Conservation (phyloP, 1,140 invertebrate genomes). For the Brachionus paranguensis region DNA sequence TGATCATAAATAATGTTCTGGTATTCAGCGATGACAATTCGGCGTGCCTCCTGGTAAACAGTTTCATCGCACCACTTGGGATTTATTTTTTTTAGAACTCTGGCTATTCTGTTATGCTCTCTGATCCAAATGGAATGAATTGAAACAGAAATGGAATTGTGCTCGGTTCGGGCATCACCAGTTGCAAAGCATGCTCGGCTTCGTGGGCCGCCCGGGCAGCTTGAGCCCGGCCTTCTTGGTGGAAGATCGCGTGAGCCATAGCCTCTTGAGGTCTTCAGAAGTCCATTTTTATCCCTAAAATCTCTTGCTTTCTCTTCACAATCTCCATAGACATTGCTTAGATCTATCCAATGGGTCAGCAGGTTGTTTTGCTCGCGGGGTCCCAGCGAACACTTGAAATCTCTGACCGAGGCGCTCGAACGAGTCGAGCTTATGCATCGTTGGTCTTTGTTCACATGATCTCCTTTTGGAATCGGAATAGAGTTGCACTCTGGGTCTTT, state of each 20-base stretch:
- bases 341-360: neutral
- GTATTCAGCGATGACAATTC: slow-evolving; percentile 79
- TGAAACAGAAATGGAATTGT: neutral
- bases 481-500: neutral
- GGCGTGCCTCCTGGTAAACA: slow-evolving; percentile 67
- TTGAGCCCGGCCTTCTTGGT: neutral
- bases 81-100: slow-evolving; percentile 40
- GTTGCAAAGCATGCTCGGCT: neutral
- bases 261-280: neutral
- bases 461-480: neutral
- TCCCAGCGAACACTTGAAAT: slow-evolving; percentile 1
- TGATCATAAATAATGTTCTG: slow-evolving; percentile 91
- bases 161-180: neutral
- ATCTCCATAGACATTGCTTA: slow-evolving; percentile 8
- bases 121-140: slow-evolving; percentile 69
- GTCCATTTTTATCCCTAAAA: neutral
- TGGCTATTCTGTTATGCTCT: slow-evolving; percentile 45
- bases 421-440: neutral
- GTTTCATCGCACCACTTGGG: slow-evolving; percentile 43
- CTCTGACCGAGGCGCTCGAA: neutral
- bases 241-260: neutral
- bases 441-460: neutral
- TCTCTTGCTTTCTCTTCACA: neutral
- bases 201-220: neutral
- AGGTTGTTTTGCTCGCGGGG: slow-evolving; percentile 9